A percentile compares a stretch with the other conserved stretches of the same genome.
Conservation (phyloP, 2,888 invertebrate species). For the Clepsis dumicolana region DNA sequence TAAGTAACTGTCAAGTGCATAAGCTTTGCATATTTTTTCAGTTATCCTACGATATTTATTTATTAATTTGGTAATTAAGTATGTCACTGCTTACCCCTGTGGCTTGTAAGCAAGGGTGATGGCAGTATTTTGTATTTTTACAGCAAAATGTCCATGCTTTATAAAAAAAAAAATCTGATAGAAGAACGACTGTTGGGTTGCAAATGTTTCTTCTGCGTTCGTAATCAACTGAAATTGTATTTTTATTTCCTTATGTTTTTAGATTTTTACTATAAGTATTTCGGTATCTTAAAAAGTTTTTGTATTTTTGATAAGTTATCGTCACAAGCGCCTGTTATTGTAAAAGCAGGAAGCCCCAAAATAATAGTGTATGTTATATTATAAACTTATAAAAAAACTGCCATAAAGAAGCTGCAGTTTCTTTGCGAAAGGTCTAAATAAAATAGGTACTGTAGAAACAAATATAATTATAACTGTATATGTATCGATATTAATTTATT, state of each 20-base stretch:
- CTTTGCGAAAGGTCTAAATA: conserved; percentile 37
- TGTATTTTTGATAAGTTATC: conserved; percentile 8
- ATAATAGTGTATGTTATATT: conserved; percentile 26
- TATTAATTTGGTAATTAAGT: too few species aligned
- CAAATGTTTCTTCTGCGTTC: conserved; percentile 14
- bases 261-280: conserved; percentile 16
- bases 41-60: too few species aligned
- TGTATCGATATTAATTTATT: conserved; percentile 41
- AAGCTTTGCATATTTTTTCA: too few species aligned
- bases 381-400: conserved; percentile 33
- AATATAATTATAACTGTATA: conserved; percentile 28
- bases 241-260: conserved; percentile 22
- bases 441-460: conserved; percentile 27
- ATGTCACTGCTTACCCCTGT: too few species aligned
- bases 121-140: too few species aligned
- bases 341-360: conserved; percentile 44
- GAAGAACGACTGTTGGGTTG: not conserved
- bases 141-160: too few species aligned
- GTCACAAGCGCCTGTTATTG: conserved; percentile 9
- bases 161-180: not conserved
- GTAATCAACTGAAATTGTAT: conserved; percentile 32
- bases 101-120: too few species aligned
- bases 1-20: too few species aligned
- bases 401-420: conserved; percentile 21
- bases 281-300: conserved; percentile 8